Conservation (phyloP, 1,140 invertebrate species). For the Sycobia sp. region DNA sequence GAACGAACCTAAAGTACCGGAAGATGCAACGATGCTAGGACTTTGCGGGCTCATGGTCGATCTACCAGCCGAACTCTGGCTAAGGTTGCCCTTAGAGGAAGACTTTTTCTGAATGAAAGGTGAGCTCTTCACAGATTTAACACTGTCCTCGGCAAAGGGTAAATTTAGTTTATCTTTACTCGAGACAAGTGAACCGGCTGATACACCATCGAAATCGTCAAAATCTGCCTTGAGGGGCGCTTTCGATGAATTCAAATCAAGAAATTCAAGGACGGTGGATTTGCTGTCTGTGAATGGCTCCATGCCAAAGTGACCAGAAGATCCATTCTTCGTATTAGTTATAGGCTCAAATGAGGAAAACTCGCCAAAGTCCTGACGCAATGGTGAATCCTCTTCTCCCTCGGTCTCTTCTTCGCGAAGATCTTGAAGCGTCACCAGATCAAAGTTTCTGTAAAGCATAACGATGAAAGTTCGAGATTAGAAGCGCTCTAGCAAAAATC, state of each 20-base stretch:
- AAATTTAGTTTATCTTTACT: constrained; percentile 55
- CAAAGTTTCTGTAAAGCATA: constrained; percentile 45
- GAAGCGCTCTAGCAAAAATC: background rate
- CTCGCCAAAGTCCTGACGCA: constrained; percentile 53
- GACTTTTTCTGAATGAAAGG: constrained; percentile 50
- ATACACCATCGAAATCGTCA: constrained; percentile 57
- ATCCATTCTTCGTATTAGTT: constrained; percentile 15
- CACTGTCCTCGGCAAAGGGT: constrained; percentile 55
- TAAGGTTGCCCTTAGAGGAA: constrained; percentile 45
- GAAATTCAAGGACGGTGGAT: constrained; percentile 38
- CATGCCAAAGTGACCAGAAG: constrained; percentile 16
- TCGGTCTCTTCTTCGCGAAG: constrained; percentile 52
- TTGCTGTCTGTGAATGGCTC: constrained; percentile 26
- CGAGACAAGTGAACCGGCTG: constrained; percentile 50
- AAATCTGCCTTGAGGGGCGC: constrained; percentile 55
- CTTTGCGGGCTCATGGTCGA: constrained; percentile 49
- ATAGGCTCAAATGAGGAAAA: constrained; percentile 53
- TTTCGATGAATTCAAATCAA: constrained; percentile 53
- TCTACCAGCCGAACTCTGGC: constrained; percentile 41
- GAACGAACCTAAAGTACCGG: constrained; percentile 21
- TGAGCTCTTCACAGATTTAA: constrained; percentile 53
- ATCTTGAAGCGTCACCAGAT: constrained; percentile 47
- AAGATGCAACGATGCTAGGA: background rate
- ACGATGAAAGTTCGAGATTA: background rate
- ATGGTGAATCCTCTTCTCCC: constrained; percentile 51